These are phyloP conservation scores for Nephrotoma appendiculata DNA, from an alignment of 2,888 invertebrate species.

Conservation along the genomic window DNA sequence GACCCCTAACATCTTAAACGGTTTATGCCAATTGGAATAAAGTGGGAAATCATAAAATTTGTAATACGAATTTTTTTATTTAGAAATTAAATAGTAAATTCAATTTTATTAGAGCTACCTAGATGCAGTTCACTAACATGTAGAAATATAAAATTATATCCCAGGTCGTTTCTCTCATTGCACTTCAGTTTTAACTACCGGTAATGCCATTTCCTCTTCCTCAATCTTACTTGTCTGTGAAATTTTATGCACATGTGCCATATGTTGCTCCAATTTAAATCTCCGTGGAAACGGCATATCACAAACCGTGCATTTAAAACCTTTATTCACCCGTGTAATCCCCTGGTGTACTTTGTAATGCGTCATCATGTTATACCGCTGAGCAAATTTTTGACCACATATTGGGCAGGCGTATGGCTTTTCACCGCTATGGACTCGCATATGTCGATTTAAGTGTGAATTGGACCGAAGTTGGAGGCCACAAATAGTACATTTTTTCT, in stretches of 20 bases:
- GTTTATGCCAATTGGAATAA: too few species aligned
- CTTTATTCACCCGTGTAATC: not conserved
- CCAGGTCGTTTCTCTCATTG: not conserved
- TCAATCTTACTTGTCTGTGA: not conserved
- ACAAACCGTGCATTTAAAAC: not conserved
- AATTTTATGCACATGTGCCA: constrained; percentile 2
- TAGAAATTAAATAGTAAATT: too few species aligned
- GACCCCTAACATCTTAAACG: too few species aligned
- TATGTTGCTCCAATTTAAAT: constrained; percentile 1
- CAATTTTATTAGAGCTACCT: too few species aligned
- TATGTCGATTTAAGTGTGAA: constrained; percentile 34
- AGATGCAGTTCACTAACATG: too few species aligned
- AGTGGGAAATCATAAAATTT: too few species aligned
- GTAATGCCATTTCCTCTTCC: not conserved
- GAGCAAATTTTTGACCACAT: constrained; percentile 14
- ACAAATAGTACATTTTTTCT: constrained; percentile 24
- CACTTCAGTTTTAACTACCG: not conserved
- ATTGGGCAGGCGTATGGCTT: constrained; percentile 13
- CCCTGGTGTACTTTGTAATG: not conserved
- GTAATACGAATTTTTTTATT: too few species aligned
- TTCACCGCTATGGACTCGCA: constrained; percentile 33
- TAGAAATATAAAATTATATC: too few species aligned
- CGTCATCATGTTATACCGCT: constrained; percentile 6
- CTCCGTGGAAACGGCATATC: not conserved
- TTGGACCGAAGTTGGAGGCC: constrained; percentile 32